phyloP scores from a whole-genome alignment of 2,797 vertebrate species.

The Enteromius unitaeniatus region DNA sequence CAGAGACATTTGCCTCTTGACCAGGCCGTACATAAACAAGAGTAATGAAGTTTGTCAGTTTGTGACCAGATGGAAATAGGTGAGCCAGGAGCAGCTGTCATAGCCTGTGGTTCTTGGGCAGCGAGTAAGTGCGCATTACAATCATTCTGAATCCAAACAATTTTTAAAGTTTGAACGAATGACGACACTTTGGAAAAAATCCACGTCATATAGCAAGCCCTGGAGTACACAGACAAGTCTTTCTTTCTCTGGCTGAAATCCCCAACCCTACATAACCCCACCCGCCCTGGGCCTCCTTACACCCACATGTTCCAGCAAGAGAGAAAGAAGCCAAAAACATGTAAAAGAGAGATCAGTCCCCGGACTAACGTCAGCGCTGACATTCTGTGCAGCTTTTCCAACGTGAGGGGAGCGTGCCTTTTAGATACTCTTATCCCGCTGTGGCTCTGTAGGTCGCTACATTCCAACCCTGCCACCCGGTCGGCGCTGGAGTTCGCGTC shows the following conservation, averaged over 20 bases:
- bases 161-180: constrained; percentile 27
- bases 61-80: constrained; percentile 37
- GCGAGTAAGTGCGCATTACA: neutral
- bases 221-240: constrained; percentile 23
- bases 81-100: constrained; percentile 32
- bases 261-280: constrained; percentile 32
- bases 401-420: constrained; percentile 5
- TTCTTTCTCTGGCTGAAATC: constrained; percentile 36
- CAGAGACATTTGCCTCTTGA: constrained; percentile 25
- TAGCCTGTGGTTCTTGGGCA: neutral
- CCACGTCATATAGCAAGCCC: constrained; percentile 31
- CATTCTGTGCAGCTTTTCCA: constrained; percentile 48
- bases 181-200: constrained; percentile 12
- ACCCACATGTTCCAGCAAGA: constrained; percentile 35
- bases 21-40: constrained; percentile 33
- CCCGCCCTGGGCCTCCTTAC: constrained; percentile 24
- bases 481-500: constrained; percentile 16
- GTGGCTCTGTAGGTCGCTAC: constrained; percentile 27
- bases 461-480: constrained; percentile 30
- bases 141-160: constrained; percentile 12
- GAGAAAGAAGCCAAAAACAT: constrained; percentile 37
- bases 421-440: constrained; percentile 12
- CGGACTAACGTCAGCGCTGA: constrained; percentile 55
- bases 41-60: constrained; percentile 29
- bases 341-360: constrained; percentile 39